Conservation (phyloP, 30 jellyfish, hydroid and myxozoan species). For the Rhopilema esculentum region DNA sequence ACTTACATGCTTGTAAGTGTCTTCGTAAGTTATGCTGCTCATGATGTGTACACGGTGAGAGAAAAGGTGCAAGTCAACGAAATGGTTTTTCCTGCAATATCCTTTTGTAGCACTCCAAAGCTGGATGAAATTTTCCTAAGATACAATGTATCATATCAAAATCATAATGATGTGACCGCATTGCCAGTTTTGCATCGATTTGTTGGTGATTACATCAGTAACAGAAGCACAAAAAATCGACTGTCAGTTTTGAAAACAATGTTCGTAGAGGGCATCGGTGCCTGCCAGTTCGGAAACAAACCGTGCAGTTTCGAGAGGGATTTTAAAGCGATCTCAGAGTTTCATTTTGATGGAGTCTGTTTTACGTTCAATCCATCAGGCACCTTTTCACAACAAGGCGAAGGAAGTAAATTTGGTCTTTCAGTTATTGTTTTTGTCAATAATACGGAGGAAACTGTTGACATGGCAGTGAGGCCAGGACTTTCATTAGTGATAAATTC, state of each 20-base stretch:
- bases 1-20: background rate
- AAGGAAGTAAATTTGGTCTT: background rate
- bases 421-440: background rate
- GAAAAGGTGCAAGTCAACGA: background rate
- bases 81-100: background rate
- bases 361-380: background rate
- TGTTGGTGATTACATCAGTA: background rate
- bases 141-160: constrained; percentile 22
- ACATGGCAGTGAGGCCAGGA: background rate
- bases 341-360: background rate
- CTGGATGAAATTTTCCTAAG: background rate
- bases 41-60: constrained; percentile 5
- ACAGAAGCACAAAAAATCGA: constrained; percentile 33
- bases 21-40: background rate
- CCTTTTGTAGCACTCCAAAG: background rate
- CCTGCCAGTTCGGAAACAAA: background rate
- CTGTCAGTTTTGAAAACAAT: background rate
- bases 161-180: background rate
- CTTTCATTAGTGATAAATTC: background rate
- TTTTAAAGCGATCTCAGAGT: background rate
- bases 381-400: background rate
- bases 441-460: background rate
- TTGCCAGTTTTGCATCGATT: constrained; percentile 7
- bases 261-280: background rate
- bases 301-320: constrained; percentile 8